A percentile compares a stretch with the other conserved stretches of the same genome.
phyloP scores from a whole-genome alignment of 2,888 invertebrate species.

The Xanthorhoe designata region DNA sequence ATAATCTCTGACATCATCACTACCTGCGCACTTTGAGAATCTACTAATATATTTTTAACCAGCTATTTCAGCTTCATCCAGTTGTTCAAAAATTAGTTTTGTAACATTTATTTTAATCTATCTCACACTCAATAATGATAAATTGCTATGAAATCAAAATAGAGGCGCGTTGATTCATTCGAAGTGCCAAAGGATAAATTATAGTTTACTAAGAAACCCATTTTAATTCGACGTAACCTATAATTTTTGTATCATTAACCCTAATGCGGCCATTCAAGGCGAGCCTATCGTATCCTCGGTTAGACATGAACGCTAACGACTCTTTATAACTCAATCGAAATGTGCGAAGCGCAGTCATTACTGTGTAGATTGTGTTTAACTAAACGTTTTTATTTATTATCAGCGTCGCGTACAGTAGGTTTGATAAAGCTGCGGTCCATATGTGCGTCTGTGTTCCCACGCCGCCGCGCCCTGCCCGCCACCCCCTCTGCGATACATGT shows the following conservation, averaged over 20 bases:
- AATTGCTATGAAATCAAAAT: conserved; percentile 23
- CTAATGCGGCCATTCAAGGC: conserved; percentile 46
- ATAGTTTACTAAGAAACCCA: conserved; percentile 34
- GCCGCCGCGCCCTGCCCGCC: conserved; percentile 53
- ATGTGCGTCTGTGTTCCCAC: conserved; percentile 80
- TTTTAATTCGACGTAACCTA: conserved; percentile 41
- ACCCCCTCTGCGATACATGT: conserved; percentile 63
- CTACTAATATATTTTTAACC: neutral
- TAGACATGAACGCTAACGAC: conserved; percentile 50
- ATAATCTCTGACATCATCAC: conserved; percentile 8
- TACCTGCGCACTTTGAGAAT: neutral
- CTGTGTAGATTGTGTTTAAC: conserved; percentile 68
- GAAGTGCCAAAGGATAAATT: conserved; percentile 24
- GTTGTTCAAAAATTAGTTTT: neutral
- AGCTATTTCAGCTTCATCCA: neutral
- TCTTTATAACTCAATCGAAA: conserved; percentile 63
- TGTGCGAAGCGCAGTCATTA: conserved; percentile 65
- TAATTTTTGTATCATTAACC: conserved; percentile 45
- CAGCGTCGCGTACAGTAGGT: conserved; percentile 59
- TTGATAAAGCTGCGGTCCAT: conserved; percentile 81
- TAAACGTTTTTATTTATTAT: conserved; percentile 76
- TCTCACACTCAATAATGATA: conserved; percentile 23
- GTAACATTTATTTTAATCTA: conserved; percentile 5
- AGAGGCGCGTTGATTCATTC: conserved; percentile 22
- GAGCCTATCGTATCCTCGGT: conserved; percentile 46